Base-by-base conservation (phyloP, 2,797 vertebrate genomes). In the Propithecus deckenii region DNA sequence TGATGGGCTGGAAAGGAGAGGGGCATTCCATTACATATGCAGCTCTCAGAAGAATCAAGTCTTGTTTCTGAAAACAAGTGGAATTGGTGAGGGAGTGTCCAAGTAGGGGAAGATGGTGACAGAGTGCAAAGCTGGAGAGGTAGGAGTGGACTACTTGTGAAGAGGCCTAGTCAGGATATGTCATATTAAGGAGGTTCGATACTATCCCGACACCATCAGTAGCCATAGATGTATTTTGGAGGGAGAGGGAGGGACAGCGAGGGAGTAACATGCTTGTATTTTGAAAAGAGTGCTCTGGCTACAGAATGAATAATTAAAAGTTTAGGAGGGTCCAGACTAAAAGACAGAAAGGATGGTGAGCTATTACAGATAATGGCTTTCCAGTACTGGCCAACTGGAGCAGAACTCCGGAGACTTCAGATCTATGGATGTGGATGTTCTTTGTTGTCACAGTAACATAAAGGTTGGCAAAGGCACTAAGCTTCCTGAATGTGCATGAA, bases 121-220 rank as follows among this genome's bases (percentile, higher is more conserved):
- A 46, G 13, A n/a, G 18, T 3, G 1, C 2, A 12, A 79, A 59
- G 23, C 41, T 30, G 32, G 28, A 41, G 18, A 65, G 5, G 12
- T 22, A 12, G 8, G 28, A 43, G 8, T 10, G 32, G 5, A 4
- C 41, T 14, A 13, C 5, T 4, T 30, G 25, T 22, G 28, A 55
- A n/a, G 57, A 35, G 5, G 28, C 7, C 30, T 11, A 4, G 30
- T 4, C 9, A 4, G 15, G 11, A 9, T 7, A 12, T 9, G 9
- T 30, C 12, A 30, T 30, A 11, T 38, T 13, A 43, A 63, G 14
- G 41, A 18, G 41, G 50, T 25, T 43, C 13, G n/a, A 32, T 23
- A 50, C 48, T 35, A 50, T 57, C 11, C 11, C 32, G 5, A 22
- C 30, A 35, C 38, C 38, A 32, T 32, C n/a, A 22, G 22, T 2